Conservation (phyloP, 1,140 invertebrate species). For the Grapholita molesta region DNA sequence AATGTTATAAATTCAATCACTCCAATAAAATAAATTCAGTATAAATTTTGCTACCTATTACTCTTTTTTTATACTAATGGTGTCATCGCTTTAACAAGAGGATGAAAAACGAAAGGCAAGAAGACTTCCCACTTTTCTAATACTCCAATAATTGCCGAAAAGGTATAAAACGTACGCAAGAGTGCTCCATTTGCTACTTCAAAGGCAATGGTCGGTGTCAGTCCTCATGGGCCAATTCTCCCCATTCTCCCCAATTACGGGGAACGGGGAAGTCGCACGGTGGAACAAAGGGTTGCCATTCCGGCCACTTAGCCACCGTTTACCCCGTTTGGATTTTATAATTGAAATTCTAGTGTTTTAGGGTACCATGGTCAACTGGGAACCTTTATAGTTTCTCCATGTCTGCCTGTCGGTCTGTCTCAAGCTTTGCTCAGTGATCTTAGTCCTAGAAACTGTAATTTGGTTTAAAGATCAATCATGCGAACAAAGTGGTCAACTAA, state of each 20-base stretch:
- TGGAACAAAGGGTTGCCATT: constrained; percentile 49
- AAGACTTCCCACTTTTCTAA: background rate
- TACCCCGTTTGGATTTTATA: constrained; percentile 43
- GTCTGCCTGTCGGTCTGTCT: no score
- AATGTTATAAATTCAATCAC: no score
- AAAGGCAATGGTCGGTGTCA: constrained; percentile 45
- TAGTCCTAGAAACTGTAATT: no score
- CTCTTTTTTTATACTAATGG: no score
- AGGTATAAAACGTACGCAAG: constrained; percentile 7
- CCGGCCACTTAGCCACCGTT: constrained; percentile 40
- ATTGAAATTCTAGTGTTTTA: constrained; percentile 23
- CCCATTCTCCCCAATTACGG: constrained; percentile 46
- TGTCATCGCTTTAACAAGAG: no score
- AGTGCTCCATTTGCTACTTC: constrained; percentile 28
- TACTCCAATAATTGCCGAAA: constrained; percentile 3
- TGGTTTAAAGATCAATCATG: no score
- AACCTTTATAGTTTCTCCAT: no score
- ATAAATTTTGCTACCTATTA: no score
- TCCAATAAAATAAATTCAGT: no score
- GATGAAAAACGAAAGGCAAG: background rate
- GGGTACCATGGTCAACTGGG: no score
- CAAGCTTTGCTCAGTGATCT: no score
- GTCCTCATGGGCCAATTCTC: constrained; percentile 46
- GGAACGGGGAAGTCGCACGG: constrained; percentile 33
- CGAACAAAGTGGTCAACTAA: no score